phyloP scores from a whole-genome alignment of 1,140 invertebrate species.

The Cotesia chilonis region DNA sequence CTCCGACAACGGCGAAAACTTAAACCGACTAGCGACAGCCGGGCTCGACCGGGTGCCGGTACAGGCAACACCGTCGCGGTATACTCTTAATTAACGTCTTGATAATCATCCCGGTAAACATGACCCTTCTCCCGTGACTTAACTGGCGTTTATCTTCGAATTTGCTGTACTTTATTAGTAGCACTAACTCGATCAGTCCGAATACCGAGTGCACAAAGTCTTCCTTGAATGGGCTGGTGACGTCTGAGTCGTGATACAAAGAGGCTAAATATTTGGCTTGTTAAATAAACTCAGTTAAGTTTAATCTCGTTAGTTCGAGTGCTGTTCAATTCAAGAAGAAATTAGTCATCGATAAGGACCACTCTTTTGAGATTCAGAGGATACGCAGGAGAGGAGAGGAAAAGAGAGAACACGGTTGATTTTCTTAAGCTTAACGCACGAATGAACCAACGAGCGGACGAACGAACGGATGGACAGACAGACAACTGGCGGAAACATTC shows the following conservation, averaged over 20 bases:
- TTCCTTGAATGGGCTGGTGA: too few species aligned
- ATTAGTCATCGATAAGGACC: constrained; percentile 13
- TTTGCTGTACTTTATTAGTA: constrained; percentile 12
- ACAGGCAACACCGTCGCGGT: neutral
- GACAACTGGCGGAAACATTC: constrained; percentile 1
- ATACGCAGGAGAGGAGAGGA: neutral
- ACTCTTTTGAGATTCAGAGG: neutral
- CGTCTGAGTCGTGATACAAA: too few species aligned
- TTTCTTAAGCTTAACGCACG: constrained; percentile 7
- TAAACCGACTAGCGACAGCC: constrained; percentile 31
- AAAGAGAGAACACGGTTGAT: too few species aligned
- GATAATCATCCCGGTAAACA: constrained; percentile 37
- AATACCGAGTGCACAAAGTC: neutral
- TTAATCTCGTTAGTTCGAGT: constrained; percentile 9
- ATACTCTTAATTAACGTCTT: constrained; percentile 35
- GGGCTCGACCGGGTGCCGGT: too few species aligned
- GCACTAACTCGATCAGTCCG: constrained; percentile 13
- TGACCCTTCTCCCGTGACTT: neutral
- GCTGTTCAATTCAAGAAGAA: neutral
- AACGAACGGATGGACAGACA: too few species aligned
- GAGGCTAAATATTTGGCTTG: too few species aligned
- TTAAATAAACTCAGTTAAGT: neutral
- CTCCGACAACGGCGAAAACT: constrained; percentile 39
- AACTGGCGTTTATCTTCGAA: constrained; percentile 17
- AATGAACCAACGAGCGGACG: neutral